Conservation (phyloP, 2,888 invertebrate species). For the Protophormia terraenovae region DNA sequence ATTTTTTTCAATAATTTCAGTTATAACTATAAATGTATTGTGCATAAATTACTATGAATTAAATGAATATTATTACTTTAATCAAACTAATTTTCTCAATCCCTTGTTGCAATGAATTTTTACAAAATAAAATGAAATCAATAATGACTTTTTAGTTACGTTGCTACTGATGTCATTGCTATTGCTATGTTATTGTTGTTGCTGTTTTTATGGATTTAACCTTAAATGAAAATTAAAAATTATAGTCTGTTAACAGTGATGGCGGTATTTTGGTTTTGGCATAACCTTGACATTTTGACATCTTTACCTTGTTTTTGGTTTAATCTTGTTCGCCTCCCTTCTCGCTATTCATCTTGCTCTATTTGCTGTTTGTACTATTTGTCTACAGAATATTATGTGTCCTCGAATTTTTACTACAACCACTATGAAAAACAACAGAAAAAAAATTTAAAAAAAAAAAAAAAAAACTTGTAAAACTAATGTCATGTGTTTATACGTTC, state of each 20-base stretch:
- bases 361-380: constrained; percentile 27
- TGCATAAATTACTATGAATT: background rate
- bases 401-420: constrained; percentile 38
- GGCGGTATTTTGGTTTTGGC: constrained; percentile 33
- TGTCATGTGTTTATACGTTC: constrained; percentile 50
- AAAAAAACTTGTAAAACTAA: constrained; percentile 33
- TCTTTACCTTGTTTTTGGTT: constrained; percentile 58
- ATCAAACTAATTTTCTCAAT: background rate
- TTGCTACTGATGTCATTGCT: no score
- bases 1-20: background rate
- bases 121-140: background rate
- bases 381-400: constrained; percentile 22
- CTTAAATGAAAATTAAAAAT: constrained; percentile 54
- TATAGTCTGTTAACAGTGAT: constrained; percentile 51
- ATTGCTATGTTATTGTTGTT: background rate
- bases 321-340: constrained; percentile 1
- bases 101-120: background rate
- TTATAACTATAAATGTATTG: background rate
- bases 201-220: constrained; percentile 21
- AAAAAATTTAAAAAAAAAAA: background rate
- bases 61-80: background rate
- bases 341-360: background rate
- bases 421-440: background rate
- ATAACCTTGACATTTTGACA: constrained; percentile 62
- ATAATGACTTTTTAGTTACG: constrained; percentile 5